Conservation (phyloP, 2,113 vertebrate species). For the Lota lota region DNA sequence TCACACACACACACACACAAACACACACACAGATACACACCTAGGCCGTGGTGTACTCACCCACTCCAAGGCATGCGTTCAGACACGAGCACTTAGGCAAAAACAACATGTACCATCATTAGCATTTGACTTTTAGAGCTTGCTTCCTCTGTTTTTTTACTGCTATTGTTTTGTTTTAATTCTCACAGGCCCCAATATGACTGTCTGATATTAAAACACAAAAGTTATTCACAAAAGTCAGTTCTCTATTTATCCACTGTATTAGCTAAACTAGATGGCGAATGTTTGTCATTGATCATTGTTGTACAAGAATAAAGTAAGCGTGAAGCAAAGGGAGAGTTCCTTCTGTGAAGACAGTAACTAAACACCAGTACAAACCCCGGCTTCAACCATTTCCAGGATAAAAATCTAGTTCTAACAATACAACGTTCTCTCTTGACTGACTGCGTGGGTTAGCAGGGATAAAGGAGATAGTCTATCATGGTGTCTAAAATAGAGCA, state of each 20-base stretch:
- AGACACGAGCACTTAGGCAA: background rate
- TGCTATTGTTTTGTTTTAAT: too few relatives aligned
- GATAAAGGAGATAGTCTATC: constrained; percentile 32
- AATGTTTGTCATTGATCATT: too few relatives aligned
- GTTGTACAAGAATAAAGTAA: too few relatives aligned
- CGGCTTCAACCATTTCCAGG: constrained; percentile 1
- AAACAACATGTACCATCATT: background rate
- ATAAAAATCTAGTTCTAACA: constrained; percentile 1
- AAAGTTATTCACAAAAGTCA: too few relatives aligned
- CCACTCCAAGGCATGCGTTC: background rate
- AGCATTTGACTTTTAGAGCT: too few relatives aligned
- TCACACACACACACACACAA: background rate
- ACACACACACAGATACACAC: too few relatives aligned
- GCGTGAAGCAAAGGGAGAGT: background rate
- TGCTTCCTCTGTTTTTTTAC: too few relatives aligned
- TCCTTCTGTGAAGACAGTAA: background rate
- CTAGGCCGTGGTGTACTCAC: too few relatives aligned
- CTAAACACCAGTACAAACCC: background rate
- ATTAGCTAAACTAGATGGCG: too few relatives aligned
- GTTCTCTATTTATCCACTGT: too few relatives aligned
- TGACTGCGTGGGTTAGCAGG: constrained; percentile 24
- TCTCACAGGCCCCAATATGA: too few relatives aligned
- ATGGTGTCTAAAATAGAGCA: constrained; percentile 35
- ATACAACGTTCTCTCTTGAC: constrained; percentile 32
- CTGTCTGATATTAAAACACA: too few relatives aligned